These are phyloP conservation scores for Taeniopygia guttata DNA, from an alignment of 2,797 vertebrate genomes.

Conservation along the genomic window DNA sequence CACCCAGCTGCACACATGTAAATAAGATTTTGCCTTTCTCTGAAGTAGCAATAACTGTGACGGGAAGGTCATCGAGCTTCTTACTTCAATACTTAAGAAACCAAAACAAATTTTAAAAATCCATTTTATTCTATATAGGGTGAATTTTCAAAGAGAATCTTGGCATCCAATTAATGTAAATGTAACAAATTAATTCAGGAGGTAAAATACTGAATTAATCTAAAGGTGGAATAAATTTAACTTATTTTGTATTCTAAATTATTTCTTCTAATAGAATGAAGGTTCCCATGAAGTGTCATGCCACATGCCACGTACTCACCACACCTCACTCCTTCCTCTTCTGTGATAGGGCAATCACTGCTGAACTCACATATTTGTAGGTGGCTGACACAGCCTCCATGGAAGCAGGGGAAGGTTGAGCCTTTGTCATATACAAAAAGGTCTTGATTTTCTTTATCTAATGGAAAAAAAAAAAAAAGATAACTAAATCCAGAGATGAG, in stretches of 20 bases:
- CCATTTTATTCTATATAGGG: not conserved
- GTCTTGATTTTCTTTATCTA: slow-evolving; percentile 49
- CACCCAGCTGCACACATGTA: not conserved
- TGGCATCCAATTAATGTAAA: not conserved
- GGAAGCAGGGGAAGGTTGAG: slow-evolving; percentile 77
- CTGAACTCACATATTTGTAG: slow-evolving; percentile 84
- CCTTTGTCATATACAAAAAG: slow-evolving; percentile 8
- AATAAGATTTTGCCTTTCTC: not conserved
- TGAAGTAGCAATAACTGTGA: not conserved
- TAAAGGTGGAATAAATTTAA: not conserved
- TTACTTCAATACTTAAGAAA: not conserved
- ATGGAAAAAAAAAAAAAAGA: not conserved
- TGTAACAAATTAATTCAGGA: not conserved
- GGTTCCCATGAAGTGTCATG: not conserved
- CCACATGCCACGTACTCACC: slow-evolving; percentile 73
- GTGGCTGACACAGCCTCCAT: slow-evolving; percentile 77
- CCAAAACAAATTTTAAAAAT: not conserved
- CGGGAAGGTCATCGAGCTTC: not conserved
- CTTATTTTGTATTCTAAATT: not conserved
- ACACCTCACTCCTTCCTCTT: slow-evolving; percentile 80
- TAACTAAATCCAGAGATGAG: not conserved
- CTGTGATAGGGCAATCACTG: slow-evolving; percentile 80
- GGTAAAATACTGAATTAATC: not conserved
- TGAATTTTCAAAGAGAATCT: not conserved
- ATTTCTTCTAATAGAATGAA: not conserved